These are phyloP conservation scores for Fregetta grallaria DNA, from an alignment of 2,113 vertebrate species.

Conservation along the genomic window DNA sequence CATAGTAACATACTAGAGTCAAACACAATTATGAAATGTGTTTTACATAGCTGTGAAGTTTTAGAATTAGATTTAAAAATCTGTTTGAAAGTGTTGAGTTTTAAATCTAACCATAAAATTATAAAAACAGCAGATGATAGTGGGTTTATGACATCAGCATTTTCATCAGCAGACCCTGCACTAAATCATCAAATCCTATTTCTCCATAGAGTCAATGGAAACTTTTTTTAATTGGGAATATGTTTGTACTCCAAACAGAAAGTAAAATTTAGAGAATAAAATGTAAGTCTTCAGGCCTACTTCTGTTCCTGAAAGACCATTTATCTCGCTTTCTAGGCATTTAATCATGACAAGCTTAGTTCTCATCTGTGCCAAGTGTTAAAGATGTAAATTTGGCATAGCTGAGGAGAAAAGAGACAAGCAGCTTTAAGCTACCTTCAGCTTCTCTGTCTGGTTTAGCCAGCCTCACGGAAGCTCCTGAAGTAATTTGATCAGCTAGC, in stretches of 20 bases:
- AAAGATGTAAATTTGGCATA: neutral
- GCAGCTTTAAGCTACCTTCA: neutral
- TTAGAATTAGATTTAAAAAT: neutral
- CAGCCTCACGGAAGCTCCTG: neutral
- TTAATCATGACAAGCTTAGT: neutral
- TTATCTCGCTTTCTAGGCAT: neutral
- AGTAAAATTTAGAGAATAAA: neutral
- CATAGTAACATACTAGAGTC: neutral
- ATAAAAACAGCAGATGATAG: neutral
- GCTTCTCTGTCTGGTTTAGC: neutral
- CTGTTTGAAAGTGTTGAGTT: neutral
- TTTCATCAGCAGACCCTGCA: neutral
- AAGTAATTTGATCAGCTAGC: neutral
- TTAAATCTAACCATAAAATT: neutral
- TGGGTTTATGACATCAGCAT: neutral
- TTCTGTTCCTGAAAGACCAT: neutral
- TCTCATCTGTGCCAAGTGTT: neutral
- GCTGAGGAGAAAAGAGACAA: neutral
- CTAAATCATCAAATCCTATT: neutral
- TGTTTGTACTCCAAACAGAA: neutral
- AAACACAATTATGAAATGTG: neutral
- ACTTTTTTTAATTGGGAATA: neutral
- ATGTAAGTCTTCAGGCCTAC: neutral
- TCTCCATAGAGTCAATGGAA: neutral
- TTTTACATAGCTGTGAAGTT: neutral